These are phyloP conservation scores for Aptenodytes patagonicus DNA, from an alignment of 2,113 vertebrate genomes.

Conservation along the genomic window DNA sequence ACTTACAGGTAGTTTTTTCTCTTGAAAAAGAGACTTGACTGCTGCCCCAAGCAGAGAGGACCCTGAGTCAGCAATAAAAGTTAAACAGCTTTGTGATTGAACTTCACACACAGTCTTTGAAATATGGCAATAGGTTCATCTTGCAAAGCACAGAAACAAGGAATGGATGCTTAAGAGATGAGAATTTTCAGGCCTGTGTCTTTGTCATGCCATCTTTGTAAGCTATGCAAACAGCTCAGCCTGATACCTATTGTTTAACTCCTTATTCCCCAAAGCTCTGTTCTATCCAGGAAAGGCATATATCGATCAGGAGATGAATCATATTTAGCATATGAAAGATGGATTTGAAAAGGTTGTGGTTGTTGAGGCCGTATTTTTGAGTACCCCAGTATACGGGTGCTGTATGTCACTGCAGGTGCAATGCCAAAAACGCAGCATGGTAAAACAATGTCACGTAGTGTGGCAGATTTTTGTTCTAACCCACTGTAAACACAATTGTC, in stretches of 20 bases:
- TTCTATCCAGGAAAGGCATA: neutral
- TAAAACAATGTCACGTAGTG: accelerated
- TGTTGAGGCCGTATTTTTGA: neutral
- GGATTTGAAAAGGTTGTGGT: neutral
- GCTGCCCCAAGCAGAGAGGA: neutral
- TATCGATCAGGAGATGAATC: neutral
- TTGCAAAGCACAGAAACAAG: neutral
- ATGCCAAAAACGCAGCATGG: neutral
- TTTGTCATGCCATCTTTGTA: neutral
- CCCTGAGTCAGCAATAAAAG: neutral
- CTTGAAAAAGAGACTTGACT: neutral
- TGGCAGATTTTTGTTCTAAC: neutral
- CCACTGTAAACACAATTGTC: neutral
- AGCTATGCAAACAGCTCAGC: neutral
- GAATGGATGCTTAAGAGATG: neutral
- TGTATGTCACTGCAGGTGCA: neutral
- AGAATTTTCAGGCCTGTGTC: neutral
- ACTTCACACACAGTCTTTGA: neutral
- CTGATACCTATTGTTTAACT: neutral
- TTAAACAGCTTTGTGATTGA: neutral
- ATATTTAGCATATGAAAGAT: neutral
- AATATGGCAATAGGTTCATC: neutral
- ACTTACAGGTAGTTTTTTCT: neutral
- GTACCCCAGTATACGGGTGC: accelerated
- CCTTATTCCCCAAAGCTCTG: neutral